phyloP scores from a whole-genome alignment of 2,113 vertebrate genomes.

The Tetraodon nigroviridis region DNA sequence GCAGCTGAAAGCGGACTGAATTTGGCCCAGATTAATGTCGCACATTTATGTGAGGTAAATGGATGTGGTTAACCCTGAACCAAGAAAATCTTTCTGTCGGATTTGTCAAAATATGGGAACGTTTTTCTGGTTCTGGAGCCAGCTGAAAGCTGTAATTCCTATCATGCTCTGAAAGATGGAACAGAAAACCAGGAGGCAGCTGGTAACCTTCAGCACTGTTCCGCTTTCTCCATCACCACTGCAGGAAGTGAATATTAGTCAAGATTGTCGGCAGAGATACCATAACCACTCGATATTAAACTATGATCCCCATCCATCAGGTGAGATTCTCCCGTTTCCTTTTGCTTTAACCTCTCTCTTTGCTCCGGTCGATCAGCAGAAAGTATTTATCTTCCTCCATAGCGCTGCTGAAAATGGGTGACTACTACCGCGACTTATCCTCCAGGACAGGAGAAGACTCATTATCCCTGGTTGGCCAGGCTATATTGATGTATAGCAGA shows the following conservation, averaged over 20 bases:
- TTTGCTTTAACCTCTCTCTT: conserved; percentile 25
- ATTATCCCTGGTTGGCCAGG: conserved; percentile 61
- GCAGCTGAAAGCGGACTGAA: conserved; percentile 89
- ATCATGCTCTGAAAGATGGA: conserved; percentile 11
- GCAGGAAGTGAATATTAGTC: conserved; percentile 77
- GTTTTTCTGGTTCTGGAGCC: background rate
- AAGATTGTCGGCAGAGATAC: conserved; percentile 86
- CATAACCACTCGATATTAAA: conserved; percentile 87
- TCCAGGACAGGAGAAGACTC: conserved; percentile 32
- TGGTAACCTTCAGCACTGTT: conserved; percentile 29
- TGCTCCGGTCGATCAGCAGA: conserved; percentile 20
- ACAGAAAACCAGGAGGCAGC: conserved; percentile 10
- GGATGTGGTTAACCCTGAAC: background rate
- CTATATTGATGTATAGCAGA: conserved; percentile 83
- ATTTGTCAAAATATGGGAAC: no score
- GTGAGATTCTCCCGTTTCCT: conserved; percentile 72
- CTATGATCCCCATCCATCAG: conserved; percentile 79
- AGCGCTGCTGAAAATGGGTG: conserved; percentile 93
- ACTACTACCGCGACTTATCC: conserved; percentile 78
- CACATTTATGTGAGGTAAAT: conserved; percentile 84
- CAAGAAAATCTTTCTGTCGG: no score
- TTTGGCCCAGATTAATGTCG: conserved; percentile 88
- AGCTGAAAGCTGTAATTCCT: conserved; percentile 16
- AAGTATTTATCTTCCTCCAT: conserved; percentile 51
- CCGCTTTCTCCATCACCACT: conserved; percentile 10